Base-by-base conservation (phyloP, 2,888 invertebrate genomes). In the Nemotelus pantherinus region DNA sequence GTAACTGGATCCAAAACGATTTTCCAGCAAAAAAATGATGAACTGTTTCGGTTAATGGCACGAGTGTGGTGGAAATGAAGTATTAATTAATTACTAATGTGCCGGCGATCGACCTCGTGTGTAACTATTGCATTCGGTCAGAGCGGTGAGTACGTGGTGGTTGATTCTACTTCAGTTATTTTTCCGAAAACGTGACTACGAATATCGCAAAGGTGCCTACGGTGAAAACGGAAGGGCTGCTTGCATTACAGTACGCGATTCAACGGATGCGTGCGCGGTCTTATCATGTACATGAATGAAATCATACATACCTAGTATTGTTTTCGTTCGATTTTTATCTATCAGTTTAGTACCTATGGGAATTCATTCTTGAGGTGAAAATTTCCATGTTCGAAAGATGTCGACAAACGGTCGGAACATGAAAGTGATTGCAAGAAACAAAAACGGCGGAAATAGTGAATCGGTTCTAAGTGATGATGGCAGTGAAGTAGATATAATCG, bases 391-490 rank as follows among this genome's bases (percentile, higher is more conserved):
- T n/a, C 60, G 41, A 6, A 74, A 63, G 74, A 6, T 63, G 43
- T 47, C 74, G 39, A 72, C 58, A 50, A 72, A 72, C 60, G 72
- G 9, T 44, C 44, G 44, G 6, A 60, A 60, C 43, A 60, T 74
- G 60, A 74, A 74, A 74, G 74, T 74, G 74, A 60, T 74, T 39
- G 3, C 74, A 41, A 41, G 64, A 7, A 64, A 65, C 55, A 55
- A 44, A 2, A 64, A 47, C 43, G 72, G n/a, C 25, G 58, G 58
- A n/a, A 25, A 25, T 25, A 10, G 74, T 41, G 74, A 57, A 6
- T 25, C 57, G 41, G 44, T 57, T 3, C 4, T 43, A 7, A 63
- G 48, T 48, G 47, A 25, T 58, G 50, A 47, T 64, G 53, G n/a
- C 10, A 25, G 10, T 70, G 48, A 7, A 2, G 45, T 45, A 47